Percentiles rank a stretch among this genome's conserved stretches.
Conservation (phyloP, 2,888 invertebrate genomes). For the Sarcophaga subvicina region DNA sequence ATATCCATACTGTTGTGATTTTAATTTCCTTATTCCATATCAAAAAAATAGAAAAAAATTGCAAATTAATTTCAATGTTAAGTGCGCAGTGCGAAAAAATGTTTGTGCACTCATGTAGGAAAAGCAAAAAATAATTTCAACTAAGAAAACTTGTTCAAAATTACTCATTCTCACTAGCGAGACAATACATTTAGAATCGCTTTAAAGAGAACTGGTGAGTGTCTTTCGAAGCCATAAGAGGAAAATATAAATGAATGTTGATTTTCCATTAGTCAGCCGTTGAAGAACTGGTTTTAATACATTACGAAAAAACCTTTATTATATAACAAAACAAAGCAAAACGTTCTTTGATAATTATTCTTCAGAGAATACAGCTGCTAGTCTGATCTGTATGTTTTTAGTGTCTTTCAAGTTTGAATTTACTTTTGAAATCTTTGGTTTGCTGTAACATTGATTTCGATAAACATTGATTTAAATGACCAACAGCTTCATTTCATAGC, state of each 20-base stretch:
- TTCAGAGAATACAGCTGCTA: neutral
- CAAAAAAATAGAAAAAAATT: slow-evolving; percentile 15
- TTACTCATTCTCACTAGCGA: neutral
- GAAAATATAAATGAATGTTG: neutral
- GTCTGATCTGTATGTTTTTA: neutral
- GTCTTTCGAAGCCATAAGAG: neutral
- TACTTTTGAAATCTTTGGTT: no score
- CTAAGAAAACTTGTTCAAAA: slow-evolving; percentile 25
- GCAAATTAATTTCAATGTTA: slow-evolving; percentile 49
- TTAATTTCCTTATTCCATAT: slow-evolving; percentile 32
- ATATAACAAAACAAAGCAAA: neutral
- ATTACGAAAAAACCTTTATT: neutral
- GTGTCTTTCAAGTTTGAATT: neutral
- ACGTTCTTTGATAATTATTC: neutral
- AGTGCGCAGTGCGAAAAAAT: slow-evolving; percentile 37
- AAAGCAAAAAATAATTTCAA: neutral
- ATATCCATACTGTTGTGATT: slow-evolving; percentile 12
- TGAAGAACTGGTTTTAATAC: neutral
- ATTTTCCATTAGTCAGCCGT: neutral
- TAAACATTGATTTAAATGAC: no score
- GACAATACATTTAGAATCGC: neutral
- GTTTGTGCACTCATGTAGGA: slow-evolving; percentile 13
- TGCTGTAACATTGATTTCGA: no score
- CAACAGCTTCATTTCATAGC: no score
- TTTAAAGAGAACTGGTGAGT: neutral